Evolutionary conservation across 2,113 vertebrate species (phyloP), one percentile per base, ranked within the genome.

Genomic region (Ptyas mucosa): DNA sequence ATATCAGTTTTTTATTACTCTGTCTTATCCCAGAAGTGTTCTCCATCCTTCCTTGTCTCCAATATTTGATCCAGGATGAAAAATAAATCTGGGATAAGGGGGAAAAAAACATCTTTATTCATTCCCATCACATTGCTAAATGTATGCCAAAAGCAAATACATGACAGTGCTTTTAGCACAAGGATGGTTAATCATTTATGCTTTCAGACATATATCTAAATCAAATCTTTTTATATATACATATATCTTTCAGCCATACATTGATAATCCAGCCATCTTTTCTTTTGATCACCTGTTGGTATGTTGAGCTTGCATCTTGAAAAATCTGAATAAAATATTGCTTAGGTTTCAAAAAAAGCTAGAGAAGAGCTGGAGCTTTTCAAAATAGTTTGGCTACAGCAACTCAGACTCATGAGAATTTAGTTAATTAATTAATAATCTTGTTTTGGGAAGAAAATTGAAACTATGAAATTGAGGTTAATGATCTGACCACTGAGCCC

Each of bases 391-490:
- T 20, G 51, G 69, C 54, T 86, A 12, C 9, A 61, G 69, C 43
- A 3, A 3, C 26, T 89, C 12, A 49, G 11, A 54, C 43, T 55
- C 57, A 39, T 26, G 64, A 55, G 29, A 89, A 89, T 85, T 85
- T 89, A 85, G 26, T 20, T 92, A 81, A 90, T 90, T 93, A 89
- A 90, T 90, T 90, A 93, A 90, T 93, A 24, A 49, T 14, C 18
- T 11, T 18, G 21, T 64, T 93, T 93, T 43, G n/a, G 26, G 39
- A 93, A 61, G 14, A 81, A 46, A 58, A 39, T 55, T 61, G 88
- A 20, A 49, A 85, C 51, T 15, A 39, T 51, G 75, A 90, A 86
- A 93, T 24, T 3, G 21, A 90, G 52, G 57, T 26, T 51, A 93
- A 52, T 39, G 18, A 12, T 58, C 46, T 26, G 43, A 52, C 61